phyloP scores from a whole-genome alignment of 53 echinoderm and acorn worm species.

The Henricia sp. region DNA sequence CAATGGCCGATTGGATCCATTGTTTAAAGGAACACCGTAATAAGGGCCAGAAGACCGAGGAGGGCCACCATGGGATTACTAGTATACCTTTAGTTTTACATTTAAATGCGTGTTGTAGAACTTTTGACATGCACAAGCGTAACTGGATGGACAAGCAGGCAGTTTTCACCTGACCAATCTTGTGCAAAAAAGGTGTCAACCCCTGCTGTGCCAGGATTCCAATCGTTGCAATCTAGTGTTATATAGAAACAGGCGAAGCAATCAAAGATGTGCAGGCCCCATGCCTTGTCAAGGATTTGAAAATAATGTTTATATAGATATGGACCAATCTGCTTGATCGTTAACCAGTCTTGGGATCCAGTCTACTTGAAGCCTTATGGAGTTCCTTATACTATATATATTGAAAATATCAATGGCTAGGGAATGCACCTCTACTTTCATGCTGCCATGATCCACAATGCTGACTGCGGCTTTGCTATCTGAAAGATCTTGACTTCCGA shows the following conservation, averaged over 20 bases:
- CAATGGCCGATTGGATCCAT: background rate
- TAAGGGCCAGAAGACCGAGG: background rate
- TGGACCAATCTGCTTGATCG: constrained; percentile 37
- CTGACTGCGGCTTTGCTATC: constrained; percentile 23
- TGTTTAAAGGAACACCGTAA: background rate
- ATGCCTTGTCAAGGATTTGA: background rate
- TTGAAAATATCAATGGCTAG: background rate
- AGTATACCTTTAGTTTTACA: background rate
- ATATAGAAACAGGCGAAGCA: constrained; percentile 7
- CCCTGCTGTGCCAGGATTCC: background rate
- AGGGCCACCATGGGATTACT: background rate
- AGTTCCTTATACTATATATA: background rate
- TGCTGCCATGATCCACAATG: constrained; percentile 24
- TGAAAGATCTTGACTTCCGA: background rate
- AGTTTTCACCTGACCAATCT: background rate
- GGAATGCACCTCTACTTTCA: constrained; percentile 1
- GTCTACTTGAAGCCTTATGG: background rate
- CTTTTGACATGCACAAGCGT: background rate
- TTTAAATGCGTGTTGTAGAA: background rate
- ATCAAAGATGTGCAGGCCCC: background rate
- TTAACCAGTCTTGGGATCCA: constrained; percentile 28
- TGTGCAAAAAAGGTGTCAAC: background rate
- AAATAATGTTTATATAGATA: background rate
- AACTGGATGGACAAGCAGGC: background rate
- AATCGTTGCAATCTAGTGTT: background rate